Evolutionary conservation across 2,888 invertebrate genomes (phyloP).

Genomic region (Mactromeris polynyma): DNA sequence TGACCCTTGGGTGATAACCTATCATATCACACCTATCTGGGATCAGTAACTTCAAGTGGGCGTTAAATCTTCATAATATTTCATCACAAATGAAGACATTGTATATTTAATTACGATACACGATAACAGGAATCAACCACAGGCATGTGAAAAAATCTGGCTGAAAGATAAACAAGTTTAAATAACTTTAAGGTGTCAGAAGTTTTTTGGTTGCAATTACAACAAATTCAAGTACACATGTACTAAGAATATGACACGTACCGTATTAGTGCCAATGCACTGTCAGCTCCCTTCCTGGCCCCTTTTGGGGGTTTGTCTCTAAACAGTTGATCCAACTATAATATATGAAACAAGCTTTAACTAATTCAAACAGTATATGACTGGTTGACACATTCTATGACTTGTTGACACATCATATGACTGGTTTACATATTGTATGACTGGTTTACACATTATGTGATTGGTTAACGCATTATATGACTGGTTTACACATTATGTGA

Average conservation of each 20-base stretch:
- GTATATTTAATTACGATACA: too few relatives aligned
- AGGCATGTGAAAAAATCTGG: too few relatives aligned
- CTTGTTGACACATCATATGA: background rate
- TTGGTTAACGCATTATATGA: too few relatives aligned
- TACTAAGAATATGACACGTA: conserved; percentile 39
- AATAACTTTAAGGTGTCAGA: conserved; percentile 81
- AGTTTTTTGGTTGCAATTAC: conserved; percentile 82
- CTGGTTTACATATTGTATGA: too few relatives aligned
- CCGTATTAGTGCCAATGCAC: conserved; percentile 84
- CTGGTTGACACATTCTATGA: background rate
- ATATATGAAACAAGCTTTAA: conserved; percentile 27
- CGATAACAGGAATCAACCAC: background rate
- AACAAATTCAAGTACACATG: conserved; percentile 71
- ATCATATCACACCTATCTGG: too few relatives aligned
- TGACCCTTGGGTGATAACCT: background rate
- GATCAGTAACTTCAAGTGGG: too few relatives aligned
- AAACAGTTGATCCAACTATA: conserved; percentile 80
- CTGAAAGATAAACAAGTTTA: background rate
- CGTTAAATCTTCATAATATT: too few relatives aligned
- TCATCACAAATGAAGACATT: too few relatives aligned
- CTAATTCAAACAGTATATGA: background rate
- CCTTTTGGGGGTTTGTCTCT: conserved; percentile 81
- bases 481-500: too few relatives aligned
- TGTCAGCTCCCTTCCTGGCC: conserved; percentile 83
- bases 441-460: too few relatives aligned